Conservation (phyloP, 2,113 vertebrate genomes). For the Rissa tridactyla region DNA sequence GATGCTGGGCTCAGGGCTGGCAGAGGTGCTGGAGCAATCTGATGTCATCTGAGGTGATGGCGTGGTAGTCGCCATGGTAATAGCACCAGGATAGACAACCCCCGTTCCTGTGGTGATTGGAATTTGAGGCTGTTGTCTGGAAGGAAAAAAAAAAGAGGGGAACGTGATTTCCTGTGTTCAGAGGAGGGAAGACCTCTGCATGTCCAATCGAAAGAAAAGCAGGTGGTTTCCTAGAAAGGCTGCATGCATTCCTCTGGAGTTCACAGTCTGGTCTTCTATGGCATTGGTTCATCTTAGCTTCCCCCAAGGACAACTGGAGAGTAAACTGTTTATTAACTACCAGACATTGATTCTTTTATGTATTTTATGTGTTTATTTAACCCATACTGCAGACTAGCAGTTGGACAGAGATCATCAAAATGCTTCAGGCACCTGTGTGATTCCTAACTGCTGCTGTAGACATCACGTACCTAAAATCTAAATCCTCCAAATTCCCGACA, state of each 20-base stretch:
- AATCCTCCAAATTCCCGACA: background rate
- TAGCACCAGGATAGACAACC: constrained; percentile 96
- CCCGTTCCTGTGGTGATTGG: constrained; percentile 94
- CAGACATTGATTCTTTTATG: background rate
- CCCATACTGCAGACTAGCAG: background rate
- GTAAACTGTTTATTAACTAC: background rate
- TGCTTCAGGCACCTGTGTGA: background rate
- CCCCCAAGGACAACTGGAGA: background rate
- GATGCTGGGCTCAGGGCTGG: constrained; percentile 95
- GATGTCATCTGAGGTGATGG: constrained; percentile 99
- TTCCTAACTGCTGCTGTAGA: background rate
- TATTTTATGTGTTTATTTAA: background rate
- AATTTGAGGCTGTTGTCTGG: constrained; percentile 93
- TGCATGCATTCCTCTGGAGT: background rate
- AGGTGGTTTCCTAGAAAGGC: background rate
- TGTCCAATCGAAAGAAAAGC: background rate
- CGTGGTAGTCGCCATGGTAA: constrained; percentile 93
- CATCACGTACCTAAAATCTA: background rate
- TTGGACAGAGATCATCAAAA: background rate
- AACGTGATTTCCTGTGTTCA: background rate
- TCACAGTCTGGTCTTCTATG: fast-evolving
- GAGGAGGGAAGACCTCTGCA: background rate
- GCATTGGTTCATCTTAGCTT: background rate
- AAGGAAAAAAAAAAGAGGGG: constrained; percentile 8
- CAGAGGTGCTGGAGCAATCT: constrained; percentile 97